A percentile compares a stretch with the other conserved stretches of the same genome.
These are phyloP conservation scores for Mya arenaria DNA, from an alignment of 1,140 invertebrate species.

Conservation along the genomic window DNA sequence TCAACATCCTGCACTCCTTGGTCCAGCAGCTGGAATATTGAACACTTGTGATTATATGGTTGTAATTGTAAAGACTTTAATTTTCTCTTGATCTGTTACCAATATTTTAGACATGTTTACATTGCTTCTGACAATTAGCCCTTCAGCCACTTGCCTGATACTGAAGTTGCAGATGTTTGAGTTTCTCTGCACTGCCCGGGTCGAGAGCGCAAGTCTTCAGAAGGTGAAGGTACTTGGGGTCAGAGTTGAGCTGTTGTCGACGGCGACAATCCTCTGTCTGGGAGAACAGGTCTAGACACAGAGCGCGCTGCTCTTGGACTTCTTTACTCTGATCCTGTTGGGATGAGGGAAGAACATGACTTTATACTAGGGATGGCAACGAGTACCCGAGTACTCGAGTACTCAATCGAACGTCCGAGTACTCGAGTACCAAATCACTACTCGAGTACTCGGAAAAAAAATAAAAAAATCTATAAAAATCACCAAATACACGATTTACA, in stretches of 20 bases:
- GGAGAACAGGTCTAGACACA: slow-evolving; percentile 75
- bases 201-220: slow-evolving; percentile 74
- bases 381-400: no score
- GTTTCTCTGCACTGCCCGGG: slow-evolving; percentile 75
- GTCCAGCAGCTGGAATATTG: slow-evolving; percentile 65
- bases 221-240: slow-evolving; percentile 76
- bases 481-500: no score
- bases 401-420: no score
- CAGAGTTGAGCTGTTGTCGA: slow-evolving; percentile 72
- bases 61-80: neutral
- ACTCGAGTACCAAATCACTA: no score
- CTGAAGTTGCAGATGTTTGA: slow-evolving; percentile 75
- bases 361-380: no score
- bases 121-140: no score
- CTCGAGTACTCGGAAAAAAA: no score
- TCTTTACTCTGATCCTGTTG: slow-evolving; percentile 77
- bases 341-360: no score
- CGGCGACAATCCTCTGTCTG: slow-evolving; percentile 78
- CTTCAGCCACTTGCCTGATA: slow-evolving; percentile 72
- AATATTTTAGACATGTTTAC: neutral
- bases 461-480: no score
- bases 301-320: slow-evolving; percentile 69
- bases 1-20: slow-evolving; percentile 78
- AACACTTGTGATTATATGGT: no score
- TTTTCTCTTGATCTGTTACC: neutral